Evolutionary conservation across 2,797 vertebrate genomes (phyloP).

Genomic region (Chromobotia macracanthus): DNA sequence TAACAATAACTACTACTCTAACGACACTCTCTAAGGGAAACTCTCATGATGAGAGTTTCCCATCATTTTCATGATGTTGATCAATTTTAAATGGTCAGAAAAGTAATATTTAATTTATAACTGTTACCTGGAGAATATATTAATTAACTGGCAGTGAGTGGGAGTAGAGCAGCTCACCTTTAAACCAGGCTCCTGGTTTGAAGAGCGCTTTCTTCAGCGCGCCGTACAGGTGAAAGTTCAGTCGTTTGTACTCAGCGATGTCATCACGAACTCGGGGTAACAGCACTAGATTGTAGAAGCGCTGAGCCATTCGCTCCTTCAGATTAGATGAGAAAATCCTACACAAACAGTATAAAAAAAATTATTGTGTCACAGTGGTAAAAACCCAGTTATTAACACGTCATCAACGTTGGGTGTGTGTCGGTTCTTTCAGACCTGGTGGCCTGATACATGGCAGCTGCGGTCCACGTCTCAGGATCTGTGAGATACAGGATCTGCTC

Average conservation of each 20-base stretch:
- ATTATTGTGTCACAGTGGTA: neutral
- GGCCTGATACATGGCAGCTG: slow-evolving; percentile 96
- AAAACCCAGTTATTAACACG: no score
- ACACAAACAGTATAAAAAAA: neutral
- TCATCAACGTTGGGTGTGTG: neutral
- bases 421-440: slow-evolving; percentile 81
- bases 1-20: no score
- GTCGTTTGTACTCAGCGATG: slow-evolving; percentile 90
- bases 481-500: slow-evolving; percentile 97
- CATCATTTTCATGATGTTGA: no score
- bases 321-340: slow-evolving; percentile 97
- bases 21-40: no score
- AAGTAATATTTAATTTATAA: no score
- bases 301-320: slow-evolving; percentile 95
- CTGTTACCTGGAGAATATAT: no score
- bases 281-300: slow-evolving; percentile 95
- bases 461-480: slow-evolving; percentile 92
- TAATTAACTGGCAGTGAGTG: neutral
- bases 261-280: slow-evolving; percentile 91
- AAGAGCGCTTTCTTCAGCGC: slow-evolving; percentile 96
- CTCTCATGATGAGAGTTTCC: no score
- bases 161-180: slow-evolving; percentile 80
- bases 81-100: no score
- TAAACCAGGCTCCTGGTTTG: slow-evolving; percentile 98
- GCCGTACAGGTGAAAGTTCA: slow-evolving; percentile 96